These are phyloP conservation scores for Athetis lepigone DNA, from an alignment of 2,888 invertebrate species.

Conservation along the genomic window DNA sequence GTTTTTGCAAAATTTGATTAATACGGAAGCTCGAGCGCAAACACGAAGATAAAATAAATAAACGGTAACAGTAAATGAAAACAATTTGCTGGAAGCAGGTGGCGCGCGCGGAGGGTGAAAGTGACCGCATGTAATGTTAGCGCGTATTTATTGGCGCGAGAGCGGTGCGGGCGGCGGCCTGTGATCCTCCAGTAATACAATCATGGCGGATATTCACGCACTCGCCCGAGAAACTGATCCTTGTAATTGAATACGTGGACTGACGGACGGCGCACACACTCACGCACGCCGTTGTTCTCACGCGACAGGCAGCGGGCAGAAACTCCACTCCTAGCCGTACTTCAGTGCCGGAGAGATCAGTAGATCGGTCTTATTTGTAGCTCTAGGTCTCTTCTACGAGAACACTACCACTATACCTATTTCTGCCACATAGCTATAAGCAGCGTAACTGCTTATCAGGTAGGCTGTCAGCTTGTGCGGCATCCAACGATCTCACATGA, in stretches of 20 bases:
- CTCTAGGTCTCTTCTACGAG: too few species aligned
- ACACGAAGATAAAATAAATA: constrained; percentile 15
- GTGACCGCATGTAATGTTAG: constrained; percentile 25
- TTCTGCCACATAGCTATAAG: too few species aligned
- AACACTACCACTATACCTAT: neutral
- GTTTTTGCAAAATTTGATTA: constrained; percentile 1
- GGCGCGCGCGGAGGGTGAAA: constrained; percentile 23
- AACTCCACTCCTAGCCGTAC: neutral
- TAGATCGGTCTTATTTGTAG: too few species aligned
- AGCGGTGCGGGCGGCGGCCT: neutral
- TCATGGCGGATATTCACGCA: constrained; percentile 36
- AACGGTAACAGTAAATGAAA: constrained; percentile 22
- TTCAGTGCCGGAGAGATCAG: too few species aligned
- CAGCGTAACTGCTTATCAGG: neutral
- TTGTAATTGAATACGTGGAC: constrained; percentile 44
- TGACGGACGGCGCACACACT: constrained; percentile 20
- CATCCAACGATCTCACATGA: too few species aligned
- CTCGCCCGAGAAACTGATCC: constrained; percentile 37
- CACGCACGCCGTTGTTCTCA: constrained; percentile 3
- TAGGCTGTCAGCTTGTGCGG: too few species aligned
- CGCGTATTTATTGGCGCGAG: constrained; percentile 21
- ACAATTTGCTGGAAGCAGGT: constrained; percentile 15
- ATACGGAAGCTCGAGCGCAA: neutral
- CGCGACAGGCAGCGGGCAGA: neutral
- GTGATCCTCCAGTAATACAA: constrained; percentile 30